Evolutionary conservation across 2,113 vertebrate genomes (phyloP).

Genomic region (Tautogolabrus adspersus): DNA sequence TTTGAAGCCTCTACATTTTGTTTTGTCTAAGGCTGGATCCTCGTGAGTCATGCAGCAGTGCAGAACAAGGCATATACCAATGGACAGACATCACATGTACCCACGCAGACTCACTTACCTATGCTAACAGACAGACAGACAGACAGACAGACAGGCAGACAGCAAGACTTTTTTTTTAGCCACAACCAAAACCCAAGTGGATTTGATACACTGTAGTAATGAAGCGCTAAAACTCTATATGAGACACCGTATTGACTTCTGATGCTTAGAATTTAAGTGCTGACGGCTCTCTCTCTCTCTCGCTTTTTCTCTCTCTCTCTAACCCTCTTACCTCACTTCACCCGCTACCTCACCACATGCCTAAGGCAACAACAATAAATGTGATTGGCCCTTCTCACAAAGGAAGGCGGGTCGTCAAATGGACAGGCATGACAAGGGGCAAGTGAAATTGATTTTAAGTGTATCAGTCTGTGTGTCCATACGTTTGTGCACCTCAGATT

Average conservation of each 20-base stretch:
- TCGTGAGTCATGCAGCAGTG: slow-evolving; percentile 40
- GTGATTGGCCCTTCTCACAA: slow-evolving; percentile 64
- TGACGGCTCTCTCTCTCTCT: slow-evolving; percentile 38
- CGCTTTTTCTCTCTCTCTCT: slow-evolving; percentile 13
- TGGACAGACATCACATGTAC: slow-evolving; percentile 32
- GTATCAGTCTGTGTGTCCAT: slow-evolving; percentile 52
- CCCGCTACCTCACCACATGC: slow-evolving; percentile 66
- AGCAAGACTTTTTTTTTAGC: slow-evolving; percentile 41
- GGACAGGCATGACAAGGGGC: slow-evolving; percentile 71
- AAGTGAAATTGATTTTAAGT: slow-evolving; percentile 76
- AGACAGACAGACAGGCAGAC: slow-evolving; percentile 14
- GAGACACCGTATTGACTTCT: slow-evolving; percentile 55
- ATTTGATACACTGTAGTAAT: slow-evolving; percentile 60
- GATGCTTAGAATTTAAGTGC: slow-evolving; percentile 52
- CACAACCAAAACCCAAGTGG: slow-evolving; percentile 39
- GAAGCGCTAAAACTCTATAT: slow-evolving; percentile 46
- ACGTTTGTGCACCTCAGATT: slow-evolving; percentile 2
- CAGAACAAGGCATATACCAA: slow-evolving; percentile 15
- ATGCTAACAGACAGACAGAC: slow-evolving; percentile 10
- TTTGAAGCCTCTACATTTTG: slow-evolving; percentile 25
- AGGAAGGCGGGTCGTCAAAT: slow-evolving; percentile 60
- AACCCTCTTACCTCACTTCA: slow-evolving; percentile 65
- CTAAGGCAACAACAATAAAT: slow-evolving; percentile 72
- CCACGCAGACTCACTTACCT: slow-evolving; percentile 16
- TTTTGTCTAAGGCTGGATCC: slow-evolving; percentile 31